Evolutionary conservation across 2,888 invertebrate species (phyloP).

Genomic region (Chouioia cunea): DNA sequence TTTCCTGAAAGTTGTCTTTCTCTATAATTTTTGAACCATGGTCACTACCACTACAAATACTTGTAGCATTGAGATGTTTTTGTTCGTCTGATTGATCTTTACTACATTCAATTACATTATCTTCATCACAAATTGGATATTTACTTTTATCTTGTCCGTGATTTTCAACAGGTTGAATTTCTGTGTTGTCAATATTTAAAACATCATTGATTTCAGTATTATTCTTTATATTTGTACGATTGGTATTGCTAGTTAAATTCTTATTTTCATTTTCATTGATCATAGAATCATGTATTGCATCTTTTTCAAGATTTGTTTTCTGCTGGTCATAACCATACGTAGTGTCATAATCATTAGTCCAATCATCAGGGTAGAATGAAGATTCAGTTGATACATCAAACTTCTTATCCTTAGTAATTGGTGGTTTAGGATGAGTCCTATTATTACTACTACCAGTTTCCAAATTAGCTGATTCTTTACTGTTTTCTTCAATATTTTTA

Average conservation of each 20-base stretch:
- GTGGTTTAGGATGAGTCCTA: neutral
- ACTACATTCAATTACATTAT: neutral
- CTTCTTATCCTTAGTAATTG: conserved; percentile 3
- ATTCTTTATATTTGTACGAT: conserved; percentile 1
- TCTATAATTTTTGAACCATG: no score
- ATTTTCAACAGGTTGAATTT: neutral
- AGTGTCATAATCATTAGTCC: conserved; percentile 45
- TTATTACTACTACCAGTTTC: conserved; percentile 15
- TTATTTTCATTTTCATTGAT: conserved; percentile 7
- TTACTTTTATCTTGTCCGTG: neutral
- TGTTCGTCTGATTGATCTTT: neutral
- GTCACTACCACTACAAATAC: no score
- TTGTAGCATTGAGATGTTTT: neutral
- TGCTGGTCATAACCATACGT: conserved; percentile 30
- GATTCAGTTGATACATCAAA: conserved; percentile 30
- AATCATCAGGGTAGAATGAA: conserved; percentile 38
- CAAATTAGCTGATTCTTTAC: conserved; percentile 7
- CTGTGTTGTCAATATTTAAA: neutral
- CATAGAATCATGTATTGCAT: neutral
- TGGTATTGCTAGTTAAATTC: neutral
- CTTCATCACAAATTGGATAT: neutral
- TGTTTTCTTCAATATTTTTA: neutral
- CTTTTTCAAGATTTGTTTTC: neutral
- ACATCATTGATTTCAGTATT: neutral
- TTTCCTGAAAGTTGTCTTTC: no score